A percentile compares a stretch with the other conserved stretches of the same genome.
phyloP scores from a whole-genome alignment of 2,797 vertebrate species.

The Fringilla coelebs region DNA sequence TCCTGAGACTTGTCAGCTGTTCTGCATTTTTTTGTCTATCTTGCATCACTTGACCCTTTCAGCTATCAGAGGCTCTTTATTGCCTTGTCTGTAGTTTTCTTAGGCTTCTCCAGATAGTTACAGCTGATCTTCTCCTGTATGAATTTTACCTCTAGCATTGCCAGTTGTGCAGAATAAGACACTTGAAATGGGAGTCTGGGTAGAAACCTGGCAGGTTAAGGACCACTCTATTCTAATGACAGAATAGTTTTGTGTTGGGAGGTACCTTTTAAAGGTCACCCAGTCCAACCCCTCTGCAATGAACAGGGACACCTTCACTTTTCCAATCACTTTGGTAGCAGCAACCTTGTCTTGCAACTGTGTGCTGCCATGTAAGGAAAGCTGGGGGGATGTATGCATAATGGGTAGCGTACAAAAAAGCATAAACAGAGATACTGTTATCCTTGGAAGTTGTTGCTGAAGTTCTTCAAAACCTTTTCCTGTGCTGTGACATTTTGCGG shows the following conservation, averaged over 20 bases:
- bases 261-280: neutral
- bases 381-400: neutral
- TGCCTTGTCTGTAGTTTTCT: neutral
- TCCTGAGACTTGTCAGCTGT: neutral
- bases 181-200: neutral
- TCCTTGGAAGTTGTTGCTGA: neutral
- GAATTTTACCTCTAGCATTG: neutral
- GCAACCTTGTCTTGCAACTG: neutral
- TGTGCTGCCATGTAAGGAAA: neutral
- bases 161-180: neutral
- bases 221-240: neutral
- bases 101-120: neutral
- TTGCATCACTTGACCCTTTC: neutral
- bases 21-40: neutral
- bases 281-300: neutral
- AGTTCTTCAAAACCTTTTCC: neutral
- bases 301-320: neutral
- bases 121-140: neutral
- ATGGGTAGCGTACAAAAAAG: neutral
- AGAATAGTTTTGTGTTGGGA: neutral
- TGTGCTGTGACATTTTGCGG: neutral
- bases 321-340: fast-evolving
- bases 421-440: neutral
- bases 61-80: neutral
- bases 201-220: neutral